These are phyloP conservation scores for Trematocara zebra DNA, from an alignment of 2,113 vertebrate species.

Conservation along the genomic window DNA sequence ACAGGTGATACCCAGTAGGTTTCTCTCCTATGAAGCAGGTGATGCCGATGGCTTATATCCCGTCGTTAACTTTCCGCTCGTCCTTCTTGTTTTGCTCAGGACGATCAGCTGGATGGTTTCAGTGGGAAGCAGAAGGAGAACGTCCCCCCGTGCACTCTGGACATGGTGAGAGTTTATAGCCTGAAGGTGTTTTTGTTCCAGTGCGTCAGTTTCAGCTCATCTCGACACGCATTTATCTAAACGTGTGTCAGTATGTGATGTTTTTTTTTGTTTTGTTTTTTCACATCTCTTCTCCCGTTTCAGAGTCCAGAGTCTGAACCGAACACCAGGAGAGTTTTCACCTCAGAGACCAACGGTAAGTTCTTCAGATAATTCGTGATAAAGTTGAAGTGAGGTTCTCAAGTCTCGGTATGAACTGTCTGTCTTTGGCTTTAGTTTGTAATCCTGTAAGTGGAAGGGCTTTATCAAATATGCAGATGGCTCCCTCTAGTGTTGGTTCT, in stretches of 20 bases:
- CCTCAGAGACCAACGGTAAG: conserved; percentile 65
- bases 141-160: conserved; percentile 75
- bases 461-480: neutral
- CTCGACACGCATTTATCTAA: fast-evolving
- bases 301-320: conserved; percentile 57
- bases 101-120: conserved; percentile 70
- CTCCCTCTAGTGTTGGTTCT: conserved; percentile 35
- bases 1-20: neutral
- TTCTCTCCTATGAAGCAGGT: neutral
- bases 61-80: neutral
- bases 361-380: neutral
- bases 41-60: neutral
- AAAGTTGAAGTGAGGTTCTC: fast-evolving
- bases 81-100: conserved; percentile 36
- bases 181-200: neutral
- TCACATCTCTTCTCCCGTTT: neutral
- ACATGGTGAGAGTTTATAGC: conserved; percentile 52
- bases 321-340: conserved; percentile 41
- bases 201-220: neutral
- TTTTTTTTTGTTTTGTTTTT: neutral
- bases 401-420: fast-evolving
- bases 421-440: fast-evolving
- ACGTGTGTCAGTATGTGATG: neutral
- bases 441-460: neutral
- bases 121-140: conserved; percentile 89